Evolutionary conservation across 2,888 invertebrate species (phyloP).

Genomic region (Eumerus sabulonum): DNA sequence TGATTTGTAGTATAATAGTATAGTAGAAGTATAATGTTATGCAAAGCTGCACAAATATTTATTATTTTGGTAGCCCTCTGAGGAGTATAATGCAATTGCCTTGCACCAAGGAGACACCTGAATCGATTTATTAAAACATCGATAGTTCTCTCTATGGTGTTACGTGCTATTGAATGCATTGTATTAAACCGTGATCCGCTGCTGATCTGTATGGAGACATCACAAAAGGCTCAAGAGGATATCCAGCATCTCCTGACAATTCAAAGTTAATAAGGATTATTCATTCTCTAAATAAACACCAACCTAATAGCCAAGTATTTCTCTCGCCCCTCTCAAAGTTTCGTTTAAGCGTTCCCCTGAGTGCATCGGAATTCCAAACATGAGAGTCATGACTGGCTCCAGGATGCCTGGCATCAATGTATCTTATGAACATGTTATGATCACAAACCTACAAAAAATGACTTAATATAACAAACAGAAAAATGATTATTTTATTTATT

Average conservation of each 20-base stretch:
- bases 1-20: conserved; percentile 5
- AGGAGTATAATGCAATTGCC: conserved; percentile 36
- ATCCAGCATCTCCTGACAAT: conserved; percentile 48
- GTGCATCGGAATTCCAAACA: conserved; percentile 20
- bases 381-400: conserved; percentile 17
- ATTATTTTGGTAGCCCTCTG: conserved; percentile 30
- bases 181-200: conserved; percentile 19
- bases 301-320: too few relatives aligned
- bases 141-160: conserved; percentile 29
- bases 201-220: conserved; percentile 32
- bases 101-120: conserved; percentile 26
- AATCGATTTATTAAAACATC: conserved; percentile 40
- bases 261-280: not conserved
- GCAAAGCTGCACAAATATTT: conserved; percentile 37
- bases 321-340: not conserved
- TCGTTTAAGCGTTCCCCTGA: too few relatives aligned
- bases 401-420: conserved; percentile 17
- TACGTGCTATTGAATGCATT: conserved; percentile 22
- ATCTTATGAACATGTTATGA: conserved; percentile 15
- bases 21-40: conserved; percentile 36
- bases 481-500: not conserved
- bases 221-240: conserved; percentile 41
- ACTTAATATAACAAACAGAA: not conserved
- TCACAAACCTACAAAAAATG: conserved; percentile 20
- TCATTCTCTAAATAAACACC: not conserved